Base-by-base conservation (phyloP, 1,140 invertebrate genomes). In the Zelostemma sp. region DNA sequence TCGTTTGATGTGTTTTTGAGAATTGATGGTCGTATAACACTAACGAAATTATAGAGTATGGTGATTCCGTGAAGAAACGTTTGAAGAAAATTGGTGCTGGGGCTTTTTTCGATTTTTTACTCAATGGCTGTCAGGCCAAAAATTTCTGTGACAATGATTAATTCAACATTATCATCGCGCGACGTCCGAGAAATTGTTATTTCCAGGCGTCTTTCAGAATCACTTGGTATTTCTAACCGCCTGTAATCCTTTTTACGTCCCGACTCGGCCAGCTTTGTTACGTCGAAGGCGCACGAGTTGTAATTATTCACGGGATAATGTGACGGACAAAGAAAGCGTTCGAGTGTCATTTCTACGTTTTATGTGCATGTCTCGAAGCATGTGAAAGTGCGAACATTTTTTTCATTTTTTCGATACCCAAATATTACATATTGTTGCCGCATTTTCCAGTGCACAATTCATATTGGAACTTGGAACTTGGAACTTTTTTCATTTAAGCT, bases 271-370 rank as follows among this genome's bases (percentile, higher is more conserved):
- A 33, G 54, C 54, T 66, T 62, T 71, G 58, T 59, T 47, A 46
- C 33, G 40, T 56, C 50, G 54, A 51, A 68, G 68, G n/a, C n/a
- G 70, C 67, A 79, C 71, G 59, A 74, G 58, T 71, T 64, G 46
- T 77, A 73, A 80, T 80, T 80, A 79, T 80, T 70, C 70, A 80
- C 74, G 72, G 58, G 69, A 73, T 53, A 58, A 72, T 15, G 28
- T 46, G 17, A 18, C 53, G 51, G 46, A 71, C 55, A 68, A 70
- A 68, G 68, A 56, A 45, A 47, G 56, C 54, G 56, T 61, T 59
- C 50, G 59, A 67, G 64, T 72, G 63, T 66, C 68, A 71, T 48
- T 66, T 54, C 61, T 40, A 53, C 5, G n/a, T 31, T 55, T 33
- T 45, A 62, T 51, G 31, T n/a, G 45, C 16, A 60, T 50, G 60